Evolutionary conservation across 2,113 vertebrate species (phyloP).

Genomic region (Spea multiplicata): DNA sequence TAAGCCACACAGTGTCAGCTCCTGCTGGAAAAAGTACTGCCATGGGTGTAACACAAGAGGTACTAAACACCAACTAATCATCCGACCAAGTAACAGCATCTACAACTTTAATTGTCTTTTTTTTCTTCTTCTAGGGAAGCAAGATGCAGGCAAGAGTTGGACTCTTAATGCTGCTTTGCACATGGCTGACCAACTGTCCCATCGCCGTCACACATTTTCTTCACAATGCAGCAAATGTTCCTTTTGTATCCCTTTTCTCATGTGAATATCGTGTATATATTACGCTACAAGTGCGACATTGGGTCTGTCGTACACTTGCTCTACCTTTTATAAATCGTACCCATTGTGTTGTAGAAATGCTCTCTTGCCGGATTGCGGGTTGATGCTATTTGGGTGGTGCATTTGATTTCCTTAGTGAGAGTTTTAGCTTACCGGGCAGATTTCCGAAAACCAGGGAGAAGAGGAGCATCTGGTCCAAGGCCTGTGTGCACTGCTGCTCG

Average conservation of each 20-base stretch:
- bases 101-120: neutral
- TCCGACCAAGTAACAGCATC: too few species aligned
- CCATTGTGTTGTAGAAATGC: too few species aligned
- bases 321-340: too few species aligned
- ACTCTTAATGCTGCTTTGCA: constrained; percentile 93
- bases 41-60: too few species aligned
- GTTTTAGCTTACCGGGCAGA: constrained; percentile 89
- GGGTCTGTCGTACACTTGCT: too few species aligned
- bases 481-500: constrained; percentile 87
- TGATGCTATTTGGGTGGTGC: too few species aligned
- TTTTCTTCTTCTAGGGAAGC: constrained; percentile 78
- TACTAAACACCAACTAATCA: too few species aligned
- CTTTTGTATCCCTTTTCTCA: constrained; percentile 90
- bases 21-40: too few species aligned
- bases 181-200: constrained; percentile 95
- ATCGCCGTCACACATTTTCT: constrained; percentile 97
- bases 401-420: constrained; percentile 67
- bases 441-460: constrained; percentile 95
- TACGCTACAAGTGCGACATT: too few species aligned
- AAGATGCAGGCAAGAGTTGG: constrained; percentile 96
- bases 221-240: constrained; percentile 93
- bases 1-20: too few species aligned
- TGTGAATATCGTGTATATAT: too few species aligned
- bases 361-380: too few species aligned
- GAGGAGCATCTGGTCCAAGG: constrained; percentile 96